Evolutionary conservation across 1,140 invertebrate species (phyloP), one percentile per base, ranked within the genome.

Genomic region (Hyles vespertilio): DNA sequence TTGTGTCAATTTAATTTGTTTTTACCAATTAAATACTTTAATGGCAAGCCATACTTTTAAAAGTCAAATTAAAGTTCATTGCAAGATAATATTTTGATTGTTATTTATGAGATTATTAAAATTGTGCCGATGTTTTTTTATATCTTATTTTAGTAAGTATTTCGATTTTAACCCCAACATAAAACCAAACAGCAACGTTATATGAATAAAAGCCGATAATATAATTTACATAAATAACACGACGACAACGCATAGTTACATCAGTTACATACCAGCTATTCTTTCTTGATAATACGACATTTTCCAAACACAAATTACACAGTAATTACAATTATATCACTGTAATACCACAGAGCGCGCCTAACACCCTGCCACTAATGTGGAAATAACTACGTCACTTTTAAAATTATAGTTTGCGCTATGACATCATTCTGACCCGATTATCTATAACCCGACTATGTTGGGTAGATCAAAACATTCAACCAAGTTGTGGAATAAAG

Each of bases 401-500:
- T 82, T 84, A 87, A 87, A 84, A 79, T 84, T 82, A 84, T 61
- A 67, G 53, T 46, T 36, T 43, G 56, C 58, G 50, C 66, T 76
- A 80, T 87, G 84, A 87, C 79, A 84, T 87, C 84, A 87, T 80
- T 61, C 61, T 76, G 79, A 82, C 81, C 84, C 72, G 82, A 74
- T 76, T 82, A 79, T 64, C 53, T 62, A 68, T 59, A 66, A 80
- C 32, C 36, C 79, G 32, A 49, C 59, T 51, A 63, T 70, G 50
- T 78, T 69, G 32, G 63, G 59, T 10, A 61, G 56, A 65, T 62
- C 70, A 74, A 75, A 77, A 82, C 72, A 83, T 56, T 53, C 44
- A 5, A 40, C 58, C 32, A n/a, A 3, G 44, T 7, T 22, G 34
- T 36, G n/a, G 9, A 48, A 11, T 36, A 22, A 32, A 4, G n/a